Base-by-base conservation (phyloP, 1,140 invertebrate genomes). In the Triops cancriformis region DNA sequence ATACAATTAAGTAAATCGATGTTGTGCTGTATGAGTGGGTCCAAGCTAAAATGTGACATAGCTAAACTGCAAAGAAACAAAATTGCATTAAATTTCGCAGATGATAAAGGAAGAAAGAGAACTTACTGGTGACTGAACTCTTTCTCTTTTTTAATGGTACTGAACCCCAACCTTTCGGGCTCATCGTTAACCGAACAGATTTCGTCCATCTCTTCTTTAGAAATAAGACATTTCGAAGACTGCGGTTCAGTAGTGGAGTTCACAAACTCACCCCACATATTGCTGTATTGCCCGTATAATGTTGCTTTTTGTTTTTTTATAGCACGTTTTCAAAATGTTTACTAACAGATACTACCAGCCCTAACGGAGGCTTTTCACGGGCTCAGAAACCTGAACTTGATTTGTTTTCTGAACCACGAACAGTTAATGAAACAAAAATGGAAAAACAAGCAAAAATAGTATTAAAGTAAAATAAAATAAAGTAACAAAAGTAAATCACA, bases 121-220 rank as follows among this genome's bases (percentile, higher is more conserved):
- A 23, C 51, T 64, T 18, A 64, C 51, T 64, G 51, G 14, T 64
- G 51, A 23, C 51, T 64, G 18, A 64, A 64, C 18, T 64, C 51
- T 64, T 64, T 64, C 1, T 64, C 18, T 64, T 18, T 64, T 64
- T 64, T 64, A 12, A 64, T 64, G 2, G 6, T n/a, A 64, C 51
- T n/a, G 51, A 64, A 64, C 6, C 51, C 51, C 23, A 64, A 37
- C 31, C 7, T 64, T 64, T 64, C 51, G 23, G 51, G 14, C 14
- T 64, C n/a, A 6, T 64, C 51, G 23, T 23, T 10, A n/a, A 23
- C 14, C 10, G 51, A 1, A 64, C 51, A 64, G 1, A 64, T n/a
- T 64, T 64, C 51, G 51, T 64, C 51, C 51, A 64, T 64, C 7
- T 64, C 51, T 64, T 64, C 51, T 64, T 64, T 64, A 23, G 51